phyloP scores from a whole-genome alignment of 2,113 vertebrate genomes.

The Dasyurus viverrinus region DNA sequence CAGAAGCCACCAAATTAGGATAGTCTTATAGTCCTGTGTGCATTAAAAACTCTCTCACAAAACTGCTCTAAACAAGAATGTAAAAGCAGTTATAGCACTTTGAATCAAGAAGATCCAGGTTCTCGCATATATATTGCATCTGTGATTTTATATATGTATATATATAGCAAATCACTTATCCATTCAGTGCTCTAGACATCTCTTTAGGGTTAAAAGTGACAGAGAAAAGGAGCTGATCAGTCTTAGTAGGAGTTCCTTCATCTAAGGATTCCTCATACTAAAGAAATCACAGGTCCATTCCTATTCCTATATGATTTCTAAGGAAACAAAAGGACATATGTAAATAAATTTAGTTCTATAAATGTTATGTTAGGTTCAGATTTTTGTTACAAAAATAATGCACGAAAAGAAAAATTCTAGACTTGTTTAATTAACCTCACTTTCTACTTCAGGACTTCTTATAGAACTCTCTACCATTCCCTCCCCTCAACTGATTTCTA shows the following conservation, averaged over 20 bases:
- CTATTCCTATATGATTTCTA: conserved; percentile 56
- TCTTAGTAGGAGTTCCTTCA: neutral
- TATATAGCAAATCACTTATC: neutral
- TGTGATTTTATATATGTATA: no score
- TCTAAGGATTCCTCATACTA: neutral
- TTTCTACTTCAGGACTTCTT: neutral
- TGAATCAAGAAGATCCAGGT: neutral
- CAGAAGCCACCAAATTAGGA: conserved; percentile 72
- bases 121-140: neutral
- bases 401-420: neutral
- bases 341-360: conserved; percentile 49
- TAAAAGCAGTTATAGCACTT: conserved; percentile 21
- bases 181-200: no score
- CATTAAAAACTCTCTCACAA: conserved; percentile 68
- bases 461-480: neutral
- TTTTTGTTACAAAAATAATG: neutral
- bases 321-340: conserved; percentile 59
- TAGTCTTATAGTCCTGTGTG: conserved; percentile 71
- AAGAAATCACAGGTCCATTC: neutral
- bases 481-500: neutral
- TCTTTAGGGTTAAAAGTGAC: no score
- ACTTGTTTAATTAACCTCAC: neutral
- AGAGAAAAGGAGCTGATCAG: no score
- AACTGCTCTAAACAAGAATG: conserved; percentile 65
- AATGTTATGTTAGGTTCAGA: neutral